phyloP scores from a whole-genome alignment of 1,140 invertebrate genomes.

The Zaprionus taronus region DNA sequence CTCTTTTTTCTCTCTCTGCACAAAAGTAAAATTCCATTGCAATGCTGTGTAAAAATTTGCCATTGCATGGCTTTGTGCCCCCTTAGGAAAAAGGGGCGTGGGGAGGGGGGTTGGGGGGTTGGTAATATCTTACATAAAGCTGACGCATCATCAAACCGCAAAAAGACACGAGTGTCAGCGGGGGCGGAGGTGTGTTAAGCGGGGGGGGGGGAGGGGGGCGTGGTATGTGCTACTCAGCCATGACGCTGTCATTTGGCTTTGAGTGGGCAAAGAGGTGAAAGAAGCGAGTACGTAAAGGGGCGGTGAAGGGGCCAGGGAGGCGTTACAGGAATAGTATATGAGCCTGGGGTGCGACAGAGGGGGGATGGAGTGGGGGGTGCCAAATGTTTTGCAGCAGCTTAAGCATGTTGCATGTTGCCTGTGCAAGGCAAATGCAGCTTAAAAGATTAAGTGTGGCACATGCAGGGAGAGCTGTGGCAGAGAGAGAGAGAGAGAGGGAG shows the following conservation, averaged over 20 bases:
- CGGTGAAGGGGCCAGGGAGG: not conserved
- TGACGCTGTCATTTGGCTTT: constrained; percentile 74
- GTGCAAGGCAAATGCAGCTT: constrained; percentile 77
- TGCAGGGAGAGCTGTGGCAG: not conserved
- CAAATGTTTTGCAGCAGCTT: constrained; percentile 76
- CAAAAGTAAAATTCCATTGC: constrained; percentile 65
- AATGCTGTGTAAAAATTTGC: constrained; percentile 65
- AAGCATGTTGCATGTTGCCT: constrained; percentile 76
- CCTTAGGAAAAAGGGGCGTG: not conserved
- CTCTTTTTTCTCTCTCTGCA: constrained; percentile 18
- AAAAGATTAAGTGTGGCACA: constrained; percentile 72
- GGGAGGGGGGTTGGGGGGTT: not conserved
- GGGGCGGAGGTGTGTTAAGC: not conserved
- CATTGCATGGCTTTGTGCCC: constrained; percentile 24
- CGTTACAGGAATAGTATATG: constrained; percentile 12
- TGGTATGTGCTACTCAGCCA: constrained; percentile 33
- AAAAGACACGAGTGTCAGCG: constrained; percentile 44
- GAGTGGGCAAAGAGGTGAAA: constrained; percentile 42
- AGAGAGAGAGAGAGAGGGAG: not conserved
- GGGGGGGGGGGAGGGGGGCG: constrained; percentile 9
- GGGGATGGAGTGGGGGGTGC: constrained; percentile 17
- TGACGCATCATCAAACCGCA: constrained; percentile 70
- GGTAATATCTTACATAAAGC: constrained; percentile 73
- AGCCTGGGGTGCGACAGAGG: not conserved
- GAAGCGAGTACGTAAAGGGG: not conserved